phyloP scores from a whole-genome alignment of 2,113 vertebrate species.

The Megaceryle torquata region DNA sequence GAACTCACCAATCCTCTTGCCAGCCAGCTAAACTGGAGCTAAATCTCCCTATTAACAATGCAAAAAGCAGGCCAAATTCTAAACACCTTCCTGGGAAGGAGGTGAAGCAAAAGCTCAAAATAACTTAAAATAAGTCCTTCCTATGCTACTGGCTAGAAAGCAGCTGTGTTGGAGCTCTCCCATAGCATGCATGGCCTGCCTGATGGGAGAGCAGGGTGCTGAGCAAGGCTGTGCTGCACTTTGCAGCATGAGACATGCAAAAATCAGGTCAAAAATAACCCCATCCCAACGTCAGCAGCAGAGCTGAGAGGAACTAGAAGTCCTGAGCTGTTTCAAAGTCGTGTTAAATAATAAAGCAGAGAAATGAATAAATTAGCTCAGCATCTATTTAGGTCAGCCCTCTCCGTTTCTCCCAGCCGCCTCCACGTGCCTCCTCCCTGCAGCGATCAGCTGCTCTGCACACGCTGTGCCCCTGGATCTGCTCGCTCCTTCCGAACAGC shows the following conservation, averaged over 20 bases:
- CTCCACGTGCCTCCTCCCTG: not conserved
- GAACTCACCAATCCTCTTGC: not conserved
- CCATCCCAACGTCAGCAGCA: not conserved
- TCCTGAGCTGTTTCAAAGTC: constrained; percentile 29
- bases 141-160: not conserved
- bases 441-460: not conserved
- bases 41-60: not conserved
- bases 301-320: constrained; percentile 40
- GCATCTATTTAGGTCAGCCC: constrained; percentile 60
- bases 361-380: constrained; percentile 49
- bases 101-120: constrained; percentile 17
- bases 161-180: not conserved
- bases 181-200: not conserved
- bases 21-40: not conserved
- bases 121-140: not conserved
- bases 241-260: not conserved
- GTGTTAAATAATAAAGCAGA: constrained; percentile 38
- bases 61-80: not conserved
- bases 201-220: not conserved
- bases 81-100: not conserved
- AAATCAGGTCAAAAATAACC: constrained; percentile 33
- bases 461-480: not conserved
- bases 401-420: not conserved
- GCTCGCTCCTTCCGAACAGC: not conserved
- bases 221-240: not conserved